Conservation (phyloP, 2,113 vertebrate genomes). For the Desmodus rotundus region DNA sequence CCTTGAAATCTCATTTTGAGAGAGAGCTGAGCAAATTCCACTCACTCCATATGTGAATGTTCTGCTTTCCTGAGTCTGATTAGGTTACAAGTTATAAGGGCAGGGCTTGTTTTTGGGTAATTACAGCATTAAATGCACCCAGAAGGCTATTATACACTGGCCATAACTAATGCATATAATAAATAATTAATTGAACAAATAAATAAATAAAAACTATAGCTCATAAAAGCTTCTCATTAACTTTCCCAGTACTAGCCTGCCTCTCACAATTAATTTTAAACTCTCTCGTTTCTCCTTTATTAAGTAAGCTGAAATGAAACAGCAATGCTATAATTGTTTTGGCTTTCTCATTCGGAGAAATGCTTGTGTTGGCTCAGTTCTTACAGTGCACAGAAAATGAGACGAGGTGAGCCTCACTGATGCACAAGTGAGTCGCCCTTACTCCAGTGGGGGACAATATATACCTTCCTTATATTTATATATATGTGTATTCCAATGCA, state of each 20-base stretch:
- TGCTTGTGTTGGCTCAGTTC: slow-evolving; percentile 21
- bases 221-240: slow-evolving; percentile 71
- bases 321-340: slow-evolving; percentile 71
- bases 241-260: slow-evolving; percentile 54
- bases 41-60: slow-evolving; percentile 51
- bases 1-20: slow-evolving; percentile 16
- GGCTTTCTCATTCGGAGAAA: slow-evolving; percentile 68
- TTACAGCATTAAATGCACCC: slow-evolving; percentile 62
- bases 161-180: slow-evolving; percentile 57
- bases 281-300: slow-evolving; percentile 71
- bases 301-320: slow-evolving; percentile 71
- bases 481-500: neutral
- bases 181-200: slow-evolving; percentile 73
- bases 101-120: slow-evolving; percentile 50
- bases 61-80: slow-evolving; percentile 62
- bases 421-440: neutral
- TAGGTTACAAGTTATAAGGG: slow-evolving; percentile 63
- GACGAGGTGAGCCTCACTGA: neutral
- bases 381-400: slow-evolving; percentile 51
- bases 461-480: neutral
- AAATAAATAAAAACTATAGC: slow-evolving; percentile 75
- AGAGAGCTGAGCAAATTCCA: slow-evolving; percentile 33
- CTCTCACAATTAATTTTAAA: slow-evolving; percentile 73
- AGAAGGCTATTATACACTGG: slow-evolving; percentile 58
- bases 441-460: neutral